Evolutionary conservation across 2,797 vertebrate species (phyloP), one percentile per base, ranked within the genome.

Genomic region (Micrastur ruficollis): DNA sequence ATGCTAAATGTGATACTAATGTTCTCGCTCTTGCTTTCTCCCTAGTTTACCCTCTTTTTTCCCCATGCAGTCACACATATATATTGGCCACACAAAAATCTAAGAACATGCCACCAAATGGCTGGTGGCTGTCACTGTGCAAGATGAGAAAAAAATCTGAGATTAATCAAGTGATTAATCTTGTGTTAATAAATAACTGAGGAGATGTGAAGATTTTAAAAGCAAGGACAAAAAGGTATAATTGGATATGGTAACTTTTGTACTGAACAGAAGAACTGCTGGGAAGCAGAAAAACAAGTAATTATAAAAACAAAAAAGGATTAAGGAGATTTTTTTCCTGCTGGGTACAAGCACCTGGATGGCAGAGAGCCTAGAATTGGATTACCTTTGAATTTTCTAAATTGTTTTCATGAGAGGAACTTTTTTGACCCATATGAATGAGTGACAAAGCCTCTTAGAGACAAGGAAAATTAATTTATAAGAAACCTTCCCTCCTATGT

Each of bases 281-380:
- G 74, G 56, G 44, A 95, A 95, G 79, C 62, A 89, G 67, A 83
- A 89, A 94, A 96, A 75, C 86, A 89, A 92, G 71, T 94, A 94
- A 95, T 97, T 97, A 95, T 89, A 71, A 94, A 96, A 95, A 49
- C 70, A 93, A 84, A 95, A 94, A 89, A 81, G 82, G 74, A 96
- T 97, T 96, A 97, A 91, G 66, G 81, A 85, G 87, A 22, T 86
- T 1, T 56, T 95, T 95, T 82, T 38, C 91, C 92, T 93, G 75
- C 93, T 97, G 95, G 38, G 94, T 81, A 71, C 81, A 96, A 85
- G 87, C 95, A 96, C 95, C 92, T 97, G 90, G 72, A 97, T 97
- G 96, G 95, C 95, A 92, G 38, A 87, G 55, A 96, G 96, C 94
- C 96, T 93, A 93, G 90, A 95, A 96, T 0, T 90, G 52, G 87